Evolutionary conservation across 2,797 vertebrate species (phyloP).

Genomic region (Discoglossus pictus): DNA sequence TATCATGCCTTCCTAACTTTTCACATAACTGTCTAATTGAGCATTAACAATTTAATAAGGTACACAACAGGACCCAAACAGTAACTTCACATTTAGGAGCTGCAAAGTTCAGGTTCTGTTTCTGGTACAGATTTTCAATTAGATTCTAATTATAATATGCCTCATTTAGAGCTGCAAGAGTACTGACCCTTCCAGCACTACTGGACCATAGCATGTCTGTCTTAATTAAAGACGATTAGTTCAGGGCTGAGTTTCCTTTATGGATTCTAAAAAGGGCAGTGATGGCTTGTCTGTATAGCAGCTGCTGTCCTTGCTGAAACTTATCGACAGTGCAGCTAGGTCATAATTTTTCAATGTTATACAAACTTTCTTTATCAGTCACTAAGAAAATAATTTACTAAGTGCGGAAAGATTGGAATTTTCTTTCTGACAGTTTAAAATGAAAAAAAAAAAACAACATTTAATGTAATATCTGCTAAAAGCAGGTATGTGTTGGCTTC

Average conservation of each 20-base stretch:
- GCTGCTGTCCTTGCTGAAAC: slow-evolving; percentile 55
- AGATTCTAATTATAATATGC: slow-evolving; percentile 78
- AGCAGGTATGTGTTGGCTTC: too few species aligned
- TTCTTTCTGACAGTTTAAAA: too few species aligned
- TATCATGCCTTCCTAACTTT: slow-evolving; percentile 32
- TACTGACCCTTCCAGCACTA: slow-evolving; percentile 64
- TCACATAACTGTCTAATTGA: slow-evolving; percentile 61
- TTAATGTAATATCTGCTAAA: too few species aligned
- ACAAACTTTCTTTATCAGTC: too few species aligned
- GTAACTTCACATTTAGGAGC: slow-evolving; percentile 57
- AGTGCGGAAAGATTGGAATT: too few species aligned
- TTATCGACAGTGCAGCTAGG: slow-evolving; percentile 52
- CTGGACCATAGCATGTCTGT: slow-evolving; percentile 71
- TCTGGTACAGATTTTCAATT: slow-evolving; percentile 78
- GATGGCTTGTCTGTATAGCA: slow-evolving; percentile 69
- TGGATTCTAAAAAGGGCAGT: slow-evolving; percentile 56
- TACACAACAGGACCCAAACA: slow-evolving; percentile 58
- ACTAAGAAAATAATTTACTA: too few species aligned
- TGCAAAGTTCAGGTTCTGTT: slow-evolving; percentile 63
- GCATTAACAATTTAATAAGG: slow-evolving; percentile 65
- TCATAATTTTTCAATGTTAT: slow-evolving; percentile 6
- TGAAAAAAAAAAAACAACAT: too few species aligned
- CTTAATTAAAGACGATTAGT: slow-evolving; percentile 84
- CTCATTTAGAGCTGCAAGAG: slow-evolving; percentile 74
- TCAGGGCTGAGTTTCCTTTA: slow-evolving; percentile 65